Conservation (phyloP, 2,113 vertebrate species). For the Crotalus horridus region DNA sequence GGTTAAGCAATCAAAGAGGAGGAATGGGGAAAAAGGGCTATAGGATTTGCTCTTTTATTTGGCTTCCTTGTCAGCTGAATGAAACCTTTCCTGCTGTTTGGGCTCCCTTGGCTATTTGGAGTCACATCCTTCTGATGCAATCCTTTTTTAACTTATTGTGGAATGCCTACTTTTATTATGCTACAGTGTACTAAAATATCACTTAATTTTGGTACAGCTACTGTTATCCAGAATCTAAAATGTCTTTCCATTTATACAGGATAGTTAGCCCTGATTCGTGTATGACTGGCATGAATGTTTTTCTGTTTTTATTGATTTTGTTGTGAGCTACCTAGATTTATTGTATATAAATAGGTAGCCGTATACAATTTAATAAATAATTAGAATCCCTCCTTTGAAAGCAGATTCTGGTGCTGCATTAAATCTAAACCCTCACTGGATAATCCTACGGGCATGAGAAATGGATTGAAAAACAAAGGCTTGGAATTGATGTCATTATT, state of each 20-base stretch:
- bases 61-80: background rate
- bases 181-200: accelerated
- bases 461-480: background rate
- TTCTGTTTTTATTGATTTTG: background rate
- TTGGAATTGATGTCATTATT: background rate
- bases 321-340: background rate
- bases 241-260: background rate
- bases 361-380: background rate
- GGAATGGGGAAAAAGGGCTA: background rate
- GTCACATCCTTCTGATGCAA: background rate
- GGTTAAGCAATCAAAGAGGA: background rate
- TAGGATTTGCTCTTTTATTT: background rate
- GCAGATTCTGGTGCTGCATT: background rate
- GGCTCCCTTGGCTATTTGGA: background rate
- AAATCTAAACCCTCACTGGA: background rate
- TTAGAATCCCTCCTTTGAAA: background rate
- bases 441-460: too few species aligned
- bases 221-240: background rate
- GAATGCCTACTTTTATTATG: background rate
- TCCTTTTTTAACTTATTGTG: background rate
- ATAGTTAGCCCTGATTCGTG: background rate
- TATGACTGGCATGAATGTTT: background rate
- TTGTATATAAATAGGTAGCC: background rate
- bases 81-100: background rate
- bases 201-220: background rate